Evolutionary conservation across 2,888 invertebrate genomes (phyloP).

Genomic region (Ochropacha duplaris): DNA sequence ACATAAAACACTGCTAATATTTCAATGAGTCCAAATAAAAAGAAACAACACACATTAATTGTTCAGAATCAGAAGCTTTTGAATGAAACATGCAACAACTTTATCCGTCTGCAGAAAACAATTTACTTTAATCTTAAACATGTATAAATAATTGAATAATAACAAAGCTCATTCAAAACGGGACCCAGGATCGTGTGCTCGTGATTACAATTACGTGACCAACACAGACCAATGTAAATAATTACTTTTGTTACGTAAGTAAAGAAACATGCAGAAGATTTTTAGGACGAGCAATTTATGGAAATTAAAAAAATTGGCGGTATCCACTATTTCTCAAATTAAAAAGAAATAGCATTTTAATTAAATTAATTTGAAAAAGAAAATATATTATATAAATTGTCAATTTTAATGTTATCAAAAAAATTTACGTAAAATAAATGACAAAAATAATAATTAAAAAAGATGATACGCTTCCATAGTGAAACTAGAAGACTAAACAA

Average conservation of each 20-base stretch:
- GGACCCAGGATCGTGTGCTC: slow-evolving; percentile 55
- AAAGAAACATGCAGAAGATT: neutral
- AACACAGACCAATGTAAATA: slow-evolving; percentile 53
- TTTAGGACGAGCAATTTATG: neutral
- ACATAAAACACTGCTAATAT: no score
- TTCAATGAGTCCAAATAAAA: neutral
- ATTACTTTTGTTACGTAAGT: slow-evolving; percentile 27
- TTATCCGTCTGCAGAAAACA: slow-evolving; percentile 12
- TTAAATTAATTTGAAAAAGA: no score
- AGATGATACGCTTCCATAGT: no score
- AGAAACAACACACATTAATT: no score
- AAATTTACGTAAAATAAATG: no score
- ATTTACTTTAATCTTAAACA: slow-evolving; percentile 23
- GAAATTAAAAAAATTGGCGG: neutral
- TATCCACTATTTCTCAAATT: no score
- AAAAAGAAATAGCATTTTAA: no score
- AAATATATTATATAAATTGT: no score
- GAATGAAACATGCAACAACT: neutral
- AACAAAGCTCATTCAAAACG: slow-evolving; percentile 48
- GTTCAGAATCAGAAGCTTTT: no score
- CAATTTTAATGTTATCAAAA: no score
- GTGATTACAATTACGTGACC: slow-evolving; percentile 69
- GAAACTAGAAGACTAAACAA: neutral
- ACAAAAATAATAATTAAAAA: neutral
- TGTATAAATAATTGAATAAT: slow-evolving; percentile 54